phyloP scores from a whole-genome alignment of 2,113 vertebrate species.

The Cryptotis parvus region DNA sequence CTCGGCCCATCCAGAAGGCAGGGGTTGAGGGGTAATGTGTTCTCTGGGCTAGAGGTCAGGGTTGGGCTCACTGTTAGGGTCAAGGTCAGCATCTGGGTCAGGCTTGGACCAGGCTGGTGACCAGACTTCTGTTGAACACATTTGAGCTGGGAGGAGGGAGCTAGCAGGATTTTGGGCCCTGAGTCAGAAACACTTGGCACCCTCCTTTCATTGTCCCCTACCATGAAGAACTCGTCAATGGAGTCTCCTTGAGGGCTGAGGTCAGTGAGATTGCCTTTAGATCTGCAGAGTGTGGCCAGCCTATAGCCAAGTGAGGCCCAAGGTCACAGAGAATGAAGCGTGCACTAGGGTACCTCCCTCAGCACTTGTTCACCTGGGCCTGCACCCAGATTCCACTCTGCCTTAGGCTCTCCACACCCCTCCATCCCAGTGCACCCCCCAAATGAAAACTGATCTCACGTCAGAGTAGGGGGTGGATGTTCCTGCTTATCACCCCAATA shows the following conservation, averaged over 20 bases:
- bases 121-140: background rate
- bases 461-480: background rate
- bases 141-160: background rate
- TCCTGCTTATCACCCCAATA: background rate
- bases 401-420: background rate
- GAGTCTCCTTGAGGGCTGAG: background rate
- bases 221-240: background rate
- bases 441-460: background rate
- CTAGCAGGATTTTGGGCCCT: background rate
- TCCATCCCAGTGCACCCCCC: background rate
- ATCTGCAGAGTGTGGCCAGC: background rate
- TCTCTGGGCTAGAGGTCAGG: background rate
- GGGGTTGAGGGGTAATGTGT: background rate
- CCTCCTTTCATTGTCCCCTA: rapidly evolving
- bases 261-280: background rate
- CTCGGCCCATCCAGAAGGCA: background rate
- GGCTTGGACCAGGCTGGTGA: background rate
- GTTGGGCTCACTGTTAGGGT: background rate
- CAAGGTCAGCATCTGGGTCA: slow-evolving; percentile 69
- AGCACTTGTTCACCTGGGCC: background rate
- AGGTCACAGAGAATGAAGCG: background rate
- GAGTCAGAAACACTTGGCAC: background rate
- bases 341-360: background rate
- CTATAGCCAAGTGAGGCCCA: background rate
- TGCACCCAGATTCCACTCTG: background rate